Percentiles rank a stretch among this genome's conserved stretches.
Evolutionary conservation across 2,797 vertebrate species (phyloP).

Genomic region (Spinibarbus caldwelli): DNA sequence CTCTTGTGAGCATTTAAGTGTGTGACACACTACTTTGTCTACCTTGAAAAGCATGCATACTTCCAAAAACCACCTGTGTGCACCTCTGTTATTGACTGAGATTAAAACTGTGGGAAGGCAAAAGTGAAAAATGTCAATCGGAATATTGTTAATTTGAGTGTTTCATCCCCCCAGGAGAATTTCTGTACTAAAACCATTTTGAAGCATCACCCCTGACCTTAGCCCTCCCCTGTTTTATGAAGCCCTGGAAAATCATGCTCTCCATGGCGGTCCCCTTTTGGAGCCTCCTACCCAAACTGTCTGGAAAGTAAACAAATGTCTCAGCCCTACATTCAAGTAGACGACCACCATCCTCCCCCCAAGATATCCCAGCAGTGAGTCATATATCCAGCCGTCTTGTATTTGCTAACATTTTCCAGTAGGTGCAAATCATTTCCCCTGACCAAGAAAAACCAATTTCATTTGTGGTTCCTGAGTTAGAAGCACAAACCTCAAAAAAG

Average conservation of each 20-base stretch:
- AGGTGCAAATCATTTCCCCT: slow-evolving; percentile 75
- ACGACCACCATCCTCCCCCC: slow-evolving; percentile 59
- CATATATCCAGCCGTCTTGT: slow-evolving; percentile 68
- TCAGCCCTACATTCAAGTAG: slow-evolving; percentile 69
- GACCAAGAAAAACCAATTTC: slow-evolving; percentile 69
- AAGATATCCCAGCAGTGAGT: slow-evolving; percentile 81
- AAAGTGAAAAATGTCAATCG: slow-evolving; percentile 15
- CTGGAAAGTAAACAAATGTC: slow-evolving; percentile 81
- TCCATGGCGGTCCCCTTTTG: slow-evolving; percentile 63
- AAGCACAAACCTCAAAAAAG: slow-evolving; percentile 55
- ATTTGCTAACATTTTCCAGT: slow-evolving; percentile 79
- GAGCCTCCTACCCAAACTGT: slow-evolving; percentile 72
- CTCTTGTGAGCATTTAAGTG: slow-evolving; percentile 53
- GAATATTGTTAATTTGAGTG: slow-evolving; percentile 22
- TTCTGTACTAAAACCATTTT: slow-evolving; percentile 36
- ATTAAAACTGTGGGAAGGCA: background rate
- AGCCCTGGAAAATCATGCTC: slow-evolving; percentile 60
- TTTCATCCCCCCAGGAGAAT: background rate
- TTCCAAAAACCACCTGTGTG: slow-evolving; percentile 52
- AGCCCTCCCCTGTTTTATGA: slow-evolving; percentile 47
- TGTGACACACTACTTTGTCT: slow-evolving; percentile 43
- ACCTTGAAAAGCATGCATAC: slow-evolving; percentile 51
- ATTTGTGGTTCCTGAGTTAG: slow-evolving; percentile 63
- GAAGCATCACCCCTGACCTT: slow-evolving; percentile 57
- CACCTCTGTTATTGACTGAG: slow-evolving; percentile 39